Conservation (phyloP, 2,888 invertebrate species). For the Erebia palarica region DNA sequence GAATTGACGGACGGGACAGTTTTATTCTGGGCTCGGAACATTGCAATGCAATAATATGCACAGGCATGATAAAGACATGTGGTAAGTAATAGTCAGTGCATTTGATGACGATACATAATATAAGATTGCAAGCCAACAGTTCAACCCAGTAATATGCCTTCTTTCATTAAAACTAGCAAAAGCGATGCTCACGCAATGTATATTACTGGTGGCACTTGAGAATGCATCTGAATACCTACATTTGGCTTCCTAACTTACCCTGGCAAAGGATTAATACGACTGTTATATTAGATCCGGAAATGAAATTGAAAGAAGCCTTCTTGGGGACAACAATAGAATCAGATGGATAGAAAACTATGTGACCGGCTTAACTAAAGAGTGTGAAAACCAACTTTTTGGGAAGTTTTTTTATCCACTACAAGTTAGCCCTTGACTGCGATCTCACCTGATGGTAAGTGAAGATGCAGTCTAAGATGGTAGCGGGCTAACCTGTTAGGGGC, state of each 20-base stretch:
- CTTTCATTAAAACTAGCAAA: conserved; percentile 1
- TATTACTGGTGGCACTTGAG: conserved; percentile 8
- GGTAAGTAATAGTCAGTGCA: no score
- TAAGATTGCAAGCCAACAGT: neutral
- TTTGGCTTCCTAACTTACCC: neutral
- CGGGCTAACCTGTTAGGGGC: no score
- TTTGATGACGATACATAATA: no score
- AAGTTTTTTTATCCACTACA: neutral
- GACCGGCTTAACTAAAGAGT: neutral
- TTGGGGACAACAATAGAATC: no score
- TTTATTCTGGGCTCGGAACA: neutral
- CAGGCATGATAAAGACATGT: no score
- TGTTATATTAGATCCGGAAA: no score
- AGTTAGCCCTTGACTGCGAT: no score
- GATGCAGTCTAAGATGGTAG: neutral
- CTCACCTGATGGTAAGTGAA: no score
- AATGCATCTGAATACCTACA: conserved; percentile 1
- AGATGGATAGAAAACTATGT: neutral
- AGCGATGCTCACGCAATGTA: neutral
- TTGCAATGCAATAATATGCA: no score
- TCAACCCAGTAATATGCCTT: neutral
- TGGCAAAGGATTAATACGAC: neutral
- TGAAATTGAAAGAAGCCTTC: no score
- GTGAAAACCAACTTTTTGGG: neutral
- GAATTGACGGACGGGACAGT: neutral